Conservation (phyloP, 2,113 vertebrate genomes). For the Esox niger region DNA sequence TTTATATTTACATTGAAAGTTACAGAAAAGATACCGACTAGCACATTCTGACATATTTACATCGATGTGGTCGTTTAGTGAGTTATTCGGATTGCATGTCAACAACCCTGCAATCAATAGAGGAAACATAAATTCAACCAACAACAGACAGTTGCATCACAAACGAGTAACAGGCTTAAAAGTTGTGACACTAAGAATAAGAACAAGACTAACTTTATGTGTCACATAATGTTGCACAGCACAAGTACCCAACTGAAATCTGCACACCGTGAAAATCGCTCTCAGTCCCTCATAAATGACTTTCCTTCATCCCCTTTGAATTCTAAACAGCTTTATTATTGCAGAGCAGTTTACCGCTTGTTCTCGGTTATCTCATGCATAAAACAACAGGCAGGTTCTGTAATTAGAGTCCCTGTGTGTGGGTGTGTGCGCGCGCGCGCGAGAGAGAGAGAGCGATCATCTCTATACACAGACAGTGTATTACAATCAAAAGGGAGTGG, state of each 20-base stretch:
- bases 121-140: background rate
- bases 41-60: background rate
- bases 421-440: constrained; percentile 9
- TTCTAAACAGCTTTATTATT: constrained; percentile 18
- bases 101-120: background rate
- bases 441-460: constrained; percentile 30
- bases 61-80: no score
- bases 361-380: constrained; percentile 33
- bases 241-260: background rate
- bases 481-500: background rate
- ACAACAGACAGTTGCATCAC: background rate
- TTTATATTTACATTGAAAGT: background rate
- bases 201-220: no score
- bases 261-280: background rate
- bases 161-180: background rate
- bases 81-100: background rate
- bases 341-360: background rate
- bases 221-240: no score
- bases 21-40: background rate
- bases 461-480: background rate
- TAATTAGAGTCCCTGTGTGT: constrained; percentile 24
- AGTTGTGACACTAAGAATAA: no score
- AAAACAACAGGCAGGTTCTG: constrained; percentile 33
- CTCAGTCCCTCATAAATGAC: background rate
- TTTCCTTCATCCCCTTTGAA: constrained; percentile 6